A percentile compares a stretch with the other conserved stretches of the same genome.
Conservation (phyloP, 64 coral and sea anemone species). For the Montipora sp. region DNA sequence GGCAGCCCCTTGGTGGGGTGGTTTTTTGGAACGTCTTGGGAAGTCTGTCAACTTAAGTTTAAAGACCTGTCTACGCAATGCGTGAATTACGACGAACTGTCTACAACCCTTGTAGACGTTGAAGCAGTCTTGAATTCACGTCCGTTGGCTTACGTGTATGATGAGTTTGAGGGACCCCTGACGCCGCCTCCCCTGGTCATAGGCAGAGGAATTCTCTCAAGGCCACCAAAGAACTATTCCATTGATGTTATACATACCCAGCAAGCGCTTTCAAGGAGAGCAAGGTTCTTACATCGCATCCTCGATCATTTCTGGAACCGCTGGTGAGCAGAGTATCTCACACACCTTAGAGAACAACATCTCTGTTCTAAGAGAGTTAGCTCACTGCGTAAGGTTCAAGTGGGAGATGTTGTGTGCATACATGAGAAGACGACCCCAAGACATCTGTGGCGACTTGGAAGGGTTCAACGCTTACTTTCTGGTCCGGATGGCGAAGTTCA, state of each 20-base stretch:
- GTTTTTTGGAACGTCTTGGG: constrained; percentile 66
- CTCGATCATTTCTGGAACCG: constrained; percentile 46
- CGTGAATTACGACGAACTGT: constrained; percentile 54
- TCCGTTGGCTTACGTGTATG: constrained; percentile 37
- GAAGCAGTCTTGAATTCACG: constrained; percentile 68
- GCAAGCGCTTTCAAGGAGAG: constrained; percentile 1
- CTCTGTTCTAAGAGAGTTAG: constrained; percentile 5
- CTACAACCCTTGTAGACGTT: constrained; percentile 25
- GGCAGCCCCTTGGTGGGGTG: constrained; percentile 66
- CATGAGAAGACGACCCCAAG: constrained; percentile 26
- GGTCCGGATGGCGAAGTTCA: constrained; percentile 24
- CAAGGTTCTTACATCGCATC: constrained; percentile 23
- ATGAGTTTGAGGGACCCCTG: constrained; percentile 35
- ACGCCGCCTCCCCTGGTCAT: constrained; percentile 51
- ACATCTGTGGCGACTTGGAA: not conserved
- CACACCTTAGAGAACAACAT: constrained; percentile 48
- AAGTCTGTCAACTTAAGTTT: constrained; percentile 35
- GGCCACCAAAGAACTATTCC: too few species aligned
- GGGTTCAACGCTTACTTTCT: not conserved
- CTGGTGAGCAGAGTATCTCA: constrained; percentile 47
- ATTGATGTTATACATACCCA: not conserved
- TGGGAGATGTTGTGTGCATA: constrained; percentile 27
- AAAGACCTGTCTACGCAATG: constrained; percentile 28
- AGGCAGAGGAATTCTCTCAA: not conserved
- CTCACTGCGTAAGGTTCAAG: constrained; percentile 26